Evolutionary conservation across 2,888 invertebrate species (phyloP).

Genomic region (Ichneumoninae sp.): DNA sequence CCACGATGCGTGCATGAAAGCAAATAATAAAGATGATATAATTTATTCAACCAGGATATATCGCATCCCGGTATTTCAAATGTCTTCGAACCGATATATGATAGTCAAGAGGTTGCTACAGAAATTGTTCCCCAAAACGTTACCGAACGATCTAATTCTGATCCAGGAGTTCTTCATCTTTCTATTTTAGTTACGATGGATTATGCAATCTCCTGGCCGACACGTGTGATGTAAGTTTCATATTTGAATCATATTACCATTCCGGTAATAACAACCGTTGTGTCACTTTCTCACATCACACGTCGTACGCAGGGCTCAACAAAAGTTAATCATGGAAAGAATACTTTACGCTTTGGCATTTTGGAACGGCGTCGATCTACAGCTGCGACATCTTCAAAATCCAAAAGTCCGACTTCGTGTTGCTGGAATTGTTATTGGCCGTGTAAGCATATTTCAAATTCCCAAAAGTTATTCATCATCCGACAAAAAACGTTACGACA

Average conservation of each 20-base stretch:
- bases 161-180: neutral
- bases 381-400: constrained; percentile 6
- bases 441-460: neutral
- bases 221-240: neutral
- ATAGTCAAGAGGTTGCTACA: neutral
- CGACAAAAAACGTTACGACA: neutral
- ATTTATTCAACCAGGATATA: too few species aligned
- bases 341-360: constrained; percentile 39
- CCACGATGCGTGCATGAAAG: too few species aligned
- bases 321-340: constrained; percentile 13
- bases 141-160: neutral
- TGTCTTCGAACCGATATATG: too few species aligned
- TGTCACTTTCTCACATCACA: neutral
- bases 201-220: constrained; percentile 13
- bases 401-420: constrained; percentile 24
- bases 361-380: constrained; percentile 37
- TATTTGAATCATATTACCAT: neutral
- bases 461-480: neutral
- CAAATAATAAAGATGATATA: too few species aligned
- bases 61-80: too few species aligned
- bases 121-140: neutral
- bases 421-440: constrained; percentile 22
- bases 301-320: neutral
- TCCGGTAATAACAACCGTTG: neutral
- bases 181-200: constrained; percentile 36